Evolutionary conservation across 2,888 invertebrate species (phyloP).

Genomic region (Horisme vitalbata): DNA sequence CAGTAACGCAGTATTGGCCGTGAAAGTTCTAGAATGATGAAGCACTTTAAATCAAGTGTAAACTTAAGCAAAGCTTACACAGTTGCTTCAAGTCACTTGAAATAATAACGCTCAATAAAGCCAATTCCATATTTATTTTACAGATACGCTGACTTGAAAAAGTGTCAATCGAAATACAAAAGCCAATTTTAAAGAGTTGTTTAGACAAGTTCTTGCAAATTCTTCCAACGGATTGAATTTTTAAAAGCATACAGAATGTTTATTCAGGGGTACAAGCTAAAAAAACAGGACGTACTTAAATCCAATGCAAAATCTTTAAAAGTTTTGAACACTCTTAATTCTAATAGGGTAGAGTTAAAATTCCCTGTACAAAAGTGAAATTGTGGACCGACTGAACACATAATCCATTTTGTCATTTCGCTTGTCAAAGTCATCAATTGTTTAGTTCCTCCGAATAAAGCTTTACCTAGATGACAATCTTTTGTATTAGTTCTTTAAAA

Average conservation of each 20-base stretch:
- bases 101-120: slow-evolving; percentile 24
- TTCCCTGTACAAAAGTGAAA: slow-evolving; percentile 22
- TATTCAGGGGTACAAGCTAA: slow-evolving; percentile 68
- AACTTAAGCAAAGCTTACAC: slow-evolving; percentile 17
- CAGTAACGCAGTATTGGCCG: no score
- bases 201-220: slow-evolving; percentile 63
- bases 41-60: no score
- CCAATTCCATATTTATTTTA: slow-evolving; percentile 46
- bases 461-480: slow-evolving; percentile 63
- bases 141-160: slow-evolving; percentile 35
- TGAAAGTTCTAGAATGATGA: no score
- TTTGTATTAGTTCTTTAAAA: slow-evolving; percentile 61
- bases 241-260: slow-evolving; percentile 56
- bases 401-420: slow-evolving; percentile 74
- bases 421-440: slow-evolving; percentile 77
- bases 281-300: slow-evolving; percentile 54
- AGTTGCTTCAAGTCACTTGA: slow-evolving; percentile 28
- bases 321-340: slow-evolving; percentile 28
- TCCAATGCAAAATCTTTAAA: slow-evolving; percentile 25
- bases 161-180: slow-evolving; percentile 51
- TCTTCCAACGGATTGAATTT: slow-evolving; percentile 53
- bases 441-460: slow-evolving; percentile 63
- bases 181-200: slow-evolving; percentile 60
- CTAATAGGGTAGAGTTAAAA: slow-evolving; percentile 37
- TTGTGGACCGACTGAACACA: slow-evolving; percentile 28